phyloP scores from a whole-genome alignment of 2,888 invertebrate species.

The Steinernema hermaphroditum region DNA sequence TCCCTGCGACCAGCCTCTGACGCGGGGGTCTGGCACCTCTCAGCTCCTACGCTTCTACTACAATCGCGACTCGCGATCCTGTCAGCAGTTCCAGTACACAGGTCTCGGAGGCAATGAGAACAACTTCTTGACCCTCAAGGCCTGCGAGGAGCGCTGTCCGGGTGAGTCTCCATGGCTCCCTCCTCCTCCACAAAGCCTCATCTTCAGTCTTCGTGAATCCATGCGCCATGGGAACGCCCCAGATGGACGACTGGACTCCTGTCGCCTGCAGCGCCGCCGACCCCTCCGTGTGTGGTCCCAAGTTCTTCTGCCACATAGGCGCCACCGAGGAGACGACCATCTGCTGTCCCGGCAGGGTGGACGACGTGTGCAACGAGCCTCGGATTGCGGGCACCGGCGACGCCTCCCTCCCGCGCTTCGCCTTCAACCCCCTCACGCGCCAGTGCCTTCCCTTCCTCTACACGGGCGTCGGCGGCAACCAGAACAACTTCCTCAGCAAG shows the following conservation, averaged over 20 bases:
- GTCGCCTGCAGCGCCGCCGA: constrained; percentile 32
- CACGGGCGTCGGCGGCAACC: constrained; percentile 36
- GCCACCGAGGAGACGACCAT: constrained; percentile 35
- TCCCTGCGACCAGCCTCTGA: constrained; percentile 63
- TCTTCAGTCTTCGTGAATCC: constrained; percentile 41
- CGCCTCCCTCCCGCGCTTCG: constrained; percentile 34
- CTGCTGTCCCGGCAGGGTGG: constrained; percentile 36
- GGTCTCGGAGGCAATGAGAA: constrained; percentile 40
- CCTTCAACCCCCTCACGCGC: constrained; percentile 31
- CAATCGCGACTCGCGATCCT: constrained; percentile 27
- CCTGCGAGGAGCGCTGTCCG: constrained; percentile 36
- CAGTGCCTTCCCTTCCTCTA: constrained; percentile 36
- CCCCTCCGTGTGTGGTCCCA: constrained; percentile 30
- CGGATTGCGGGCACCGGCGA: constrained; percentile 31
- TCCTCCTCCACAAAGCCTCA: no score
- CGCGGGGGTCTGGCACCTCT: constrained; percentile 60
- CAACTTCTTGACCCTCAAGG: constrained; percentile 35
- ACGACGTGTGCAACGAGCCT: constrained; percentile 31
- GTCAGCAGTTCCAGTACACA: constrained; percentile 37
- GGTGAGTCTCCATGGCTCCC: constrained; percentile 15
- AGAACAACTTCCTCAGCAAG: constrained; percentile 41
- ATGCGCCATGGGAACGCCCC: constrained; percentile 34
- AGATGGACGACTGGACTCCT: constrained; percentile 4
- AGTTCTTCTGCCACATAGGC: constrained; percentile 39
- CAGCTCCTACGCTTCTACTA: constrained; percentile 45